phyloP scores from a whole-genome alignment of 1,140 invertebrate species.

The Anoplolepis gracilipes region DNA sequence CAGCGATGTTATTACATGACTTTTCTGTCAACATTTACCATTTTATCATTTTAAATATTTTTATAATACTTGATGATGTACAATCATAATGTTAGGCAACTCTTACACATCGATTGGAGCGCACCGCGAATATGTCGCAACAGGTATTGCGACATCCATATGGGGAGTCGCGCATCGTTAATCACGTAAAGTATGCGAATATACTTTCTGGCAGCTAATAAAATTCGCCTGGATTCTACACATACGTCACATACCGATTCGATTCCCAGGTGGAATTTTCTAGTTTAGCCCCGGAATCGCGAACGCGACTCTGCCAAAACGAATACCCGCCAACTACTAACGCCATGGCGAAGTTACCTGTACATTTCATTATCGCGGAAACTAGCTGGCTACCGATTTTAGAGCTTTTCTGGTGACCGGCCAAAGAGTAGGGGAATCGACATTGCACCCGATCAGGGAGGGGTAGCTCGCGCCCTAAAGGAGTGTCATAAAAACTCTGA shows the following conservation, averaged over 20 bases:
- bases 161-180: conserved; percentile 26
- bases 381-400: conserved; percentile 80
- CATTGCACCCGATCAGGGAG: conserved; percentile 58
- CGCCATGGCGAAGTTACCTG: conserved; percentile 68
- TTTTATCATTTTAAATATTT: background rate
- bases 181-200: conserved; percentile 2
- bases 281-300: background rate
- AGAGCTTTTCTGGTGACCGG: conserved; percentile 74
- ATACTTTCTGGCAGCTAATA: conserved; percentile 20
- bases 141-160: conserved; percentile 17
- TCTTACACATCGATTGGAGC: background rate
- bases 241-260: conserved; percentile 46
- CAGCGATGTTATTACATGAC: background rate
- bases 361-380: conserved; percentile 79
- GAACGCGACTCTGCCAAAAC: conserved; percentile 80
- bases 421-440: conserved; percentile 72
- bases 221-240: conserved; percentile 23
- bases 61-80: background rate
- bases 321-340: conserved; percentile 81
- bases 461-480: conserved; percentile 5
- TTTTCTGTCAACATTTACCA: background rate
- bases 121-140: conserved; percentile 8
- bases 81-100: background rate
- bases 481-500: conserved; percentile 16
- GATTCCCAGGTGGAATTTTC: conserved; percentile 1